Base-by-base conservation (phyloP, 2,797 vertebrate species). In the Anas acuta region DNA sequence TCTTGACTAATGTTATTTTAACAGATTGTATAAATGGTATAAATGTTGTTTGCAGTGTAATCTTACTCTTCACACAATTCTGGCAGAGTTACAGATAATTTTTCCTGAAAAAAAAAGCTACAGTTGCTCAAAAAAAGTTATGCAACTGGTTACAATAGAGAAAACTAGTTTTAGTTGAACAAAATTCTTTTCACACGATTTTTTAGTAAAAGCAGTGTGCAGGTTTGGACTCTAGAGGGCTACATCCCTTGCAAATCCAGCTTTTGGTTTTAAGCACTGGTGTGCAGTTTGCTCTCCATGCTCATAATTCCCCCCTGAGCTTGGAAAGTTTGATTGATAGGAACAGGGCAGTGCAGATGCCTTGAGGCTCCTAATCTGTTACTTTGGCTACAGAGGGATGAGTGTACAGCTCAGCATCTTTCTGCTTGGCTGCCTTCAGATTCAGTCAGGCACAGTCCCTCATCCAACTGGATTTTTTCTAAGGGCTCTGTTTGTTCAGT, bases 161-260 rank as follows among this genome's bases (percentile, higher is more conserved):
- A 69, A 78, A 90, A 47, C 20, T 21, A 39, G 16, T 49, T 28
- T 84, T 71, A 80, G 33, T 71, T 94, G 47, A 65, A 41, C 41
- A 57, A 70, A 33, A 43, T 67, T 88, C 0, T 45, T 51, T 54
- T 67, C 67, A 20, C 60, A 56, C 43, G 35, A 35, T 69, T 70
- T 57, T 82, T 45, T 61, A 84, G 61, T 64, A 35, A 80, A 79
- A 67, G 88, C 57, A 87, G 5, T 89, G 69, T 58, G 7, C 5
- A n/a, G 6, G 8, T 77, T 94, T 94, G 89, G 26, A 64, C 92
- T 92, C 79, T 92, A 96, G 94, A 90, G 95, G 89, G 94, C 95
- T 91, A 88, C 67, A 66, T 71, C 57, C 37, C 1, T 76, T 73
- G 11, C 49, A 61, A 32, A 65, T 82, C 11, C 43, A 25, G 39